Base-by-base conservation (phyloP, 2,888 invertebrate genomes). In the Doris montereyensis region DNA sequence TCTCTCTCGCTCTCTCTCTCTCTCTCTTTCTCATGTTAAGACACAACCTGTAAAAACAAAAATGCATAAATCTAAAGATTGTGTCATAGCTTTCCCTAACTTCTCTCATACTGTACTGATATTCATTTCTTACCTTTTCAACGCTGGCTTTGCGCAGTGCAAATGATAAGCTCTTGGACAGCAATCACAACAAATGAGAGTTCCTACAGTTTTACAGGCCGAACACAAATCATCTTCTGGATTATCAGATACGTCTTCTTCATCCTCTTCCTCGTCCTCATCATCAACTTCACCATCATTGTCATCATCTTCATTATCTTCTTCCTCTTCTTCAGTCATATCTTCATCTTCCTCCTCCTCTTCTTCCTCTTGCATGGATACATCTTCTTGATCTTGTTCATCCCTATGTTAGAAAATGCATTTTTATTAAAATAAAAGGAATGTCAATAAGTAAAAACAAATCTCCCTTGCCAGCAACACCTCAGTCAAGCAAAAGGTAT, bases 81-180 rank as follows among this genome's bases (percentile, higher is more conserved):
- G n/a, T n/a, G n/a, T n/a, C n/a, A n/a, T n/a, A n/a, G n/a, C n/a
- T n/a, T n/a, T n/a, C n/a, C n/a, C n/a, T n/a, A n/a, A n/a, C n/a
- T n/a, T n/a, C n/a, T n/a, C n/a, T n/a, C n/a, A n/a, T n/a, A n/a
- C n/a, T n/a, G n/a, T n/a, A n/a, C n/a, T n/a, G n/a, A n/a, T n/a
- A n/a, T n/a, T n/a, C 17, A 41, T 41, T 41, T 10, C 52, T 34
- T 76, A 86, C 81, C 87, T 88, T 78, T 87, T 88, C 67, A 88
- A 83, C 4, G 84, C 83, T 17, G 88, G 88, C 2, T 85, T 82
- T 10, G 88, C 87, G 84, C 88, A 88, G 58, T 82, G 81, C 32
- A 88, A 82, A 78, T 88, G 88, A 72, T 88, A 88, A 21, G 85
- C 84, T 8, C 87, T 82, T 0, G 88, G 88, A 78, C 88, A 88